These are phyloP conservation scores for Alcedo atthis DNA, from an alignment of 2,797 vertebrate genomes.

Conservation along the genomic window DNA sequence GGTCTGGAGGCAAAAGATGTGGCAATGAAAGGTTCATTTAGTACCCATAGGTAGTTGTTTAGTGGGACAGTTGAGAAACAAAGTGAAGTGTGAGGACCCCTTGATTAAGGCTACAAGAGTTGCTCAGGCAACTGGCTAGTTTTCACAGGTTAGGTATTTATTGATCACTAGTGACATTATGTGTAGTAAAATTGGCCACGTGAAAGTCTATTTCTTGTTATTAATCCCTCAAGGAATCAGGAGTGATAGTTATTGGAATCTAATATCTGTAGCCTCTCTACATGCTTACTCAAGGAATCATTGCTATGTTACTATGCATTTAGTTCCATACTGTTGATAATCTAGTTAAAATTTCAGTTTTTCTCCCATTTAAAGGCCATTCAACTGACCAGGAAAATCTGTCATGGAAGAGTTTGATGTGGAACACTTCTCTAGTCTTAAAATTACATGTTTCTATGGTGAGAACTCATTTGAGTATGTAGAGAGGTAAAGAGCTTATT, in stretches of 20 bases:
- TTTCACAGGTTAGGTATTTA: neutral
- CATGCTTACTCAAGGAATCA: neutral
- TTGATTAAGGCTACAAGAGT: neutral
- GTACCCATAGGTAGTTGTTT: neutral
- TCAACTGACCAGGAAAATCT: neutral
- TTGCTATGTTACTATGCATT: neutral
- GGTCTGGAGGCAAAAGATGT: neutral
- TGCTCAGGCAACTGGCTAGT: neutral
- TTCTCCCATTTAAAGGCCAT: conserved; percentile 17
- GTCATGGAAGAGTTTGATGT: neutral
- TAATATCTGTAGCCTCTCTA: neutral
- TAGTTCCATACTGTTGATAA: neutral
- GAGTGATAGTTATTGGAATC: neutral
- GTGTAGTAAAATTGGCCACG: neutral
- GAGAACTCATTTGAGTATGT: neutral
- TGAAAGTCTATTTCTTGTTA: neutral
- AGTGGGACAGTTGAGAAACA: neutral
- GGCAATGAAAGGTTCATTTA: neutral
- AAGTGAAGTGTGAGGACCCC: neutral
- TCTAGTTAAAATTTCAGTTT: neutral
- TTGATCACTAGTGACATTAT: neutral
- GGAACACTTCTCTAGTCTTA: neutral
- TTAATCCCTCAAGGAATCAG: neutral
- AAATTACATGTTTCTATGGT: conserved; percentile 24
- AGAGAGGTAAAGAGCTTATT: neutral